Conservation (phyloP, 2,113 vertebrate species). For the Toxotes jaculatrix region DNA sequence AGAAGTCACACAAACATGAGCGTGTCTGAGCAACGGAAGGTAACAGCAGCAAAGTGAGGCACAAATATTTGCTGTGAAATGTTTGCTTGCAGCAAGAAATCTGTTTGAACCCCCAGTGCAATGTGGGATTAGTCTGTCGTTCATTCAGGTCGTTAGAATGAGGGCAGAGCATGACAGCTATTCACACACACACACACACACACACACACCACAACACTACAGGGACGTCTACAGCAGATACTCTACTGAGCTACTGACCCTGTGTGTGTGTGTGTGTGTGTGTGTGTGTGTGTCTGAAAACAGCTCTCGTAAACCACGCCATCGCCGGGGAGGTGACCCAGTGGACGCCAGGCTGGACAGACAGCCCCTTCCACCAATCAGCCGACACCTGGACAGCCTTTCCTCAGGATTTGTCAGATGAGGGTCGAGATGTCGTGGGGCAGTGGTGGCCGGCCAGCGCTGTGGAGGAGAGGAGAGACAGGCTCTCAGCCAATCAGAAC, state of each 20-base stretch:
- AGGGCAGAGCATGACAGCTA: not conserved
- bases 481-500: constrained; percentile 47
- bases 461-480: constrained; percentile 58
- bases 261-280: not conserved
- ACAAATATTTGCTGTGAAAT: not conserved
- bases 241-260: not conserved
- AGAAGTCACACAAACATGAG: constrained; percentile 20
- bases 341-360: constrained; percentile 64
- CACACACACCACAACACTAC: not conserved
- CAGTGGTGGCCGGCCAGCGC: constrained; percentile 80
- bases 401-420: constrained; percentile 57
- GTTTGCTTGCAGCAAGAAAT: constrained; percentile 17
- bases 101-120: not conserved
- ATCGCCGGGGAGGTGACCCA: constrained; percentile 37
- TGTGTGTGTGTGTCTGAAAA: constrained; percentile 29
- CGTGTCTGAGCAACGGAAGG: not conserved
- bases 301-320: constrained; percentile 55
- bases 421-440: constrained; percentile 41
- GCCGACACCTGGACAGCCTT: constrained; percentile 81
- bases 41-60: constrained; percentile 1
- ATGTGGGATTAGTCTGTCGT: not conserved
- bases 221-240: not conserved
- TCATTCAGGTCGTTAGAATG: constrained; percentile 12
- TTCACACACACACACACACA: not conserved
- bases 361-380: constrained; percentile 59